A percentile compares a stretch with the other conserved stretches of the same genome.
phyloP scores from a whole-genome alignment of 2,113 vertebrate species.

The Rhegmatorhina hoffmannsi region DNA sequence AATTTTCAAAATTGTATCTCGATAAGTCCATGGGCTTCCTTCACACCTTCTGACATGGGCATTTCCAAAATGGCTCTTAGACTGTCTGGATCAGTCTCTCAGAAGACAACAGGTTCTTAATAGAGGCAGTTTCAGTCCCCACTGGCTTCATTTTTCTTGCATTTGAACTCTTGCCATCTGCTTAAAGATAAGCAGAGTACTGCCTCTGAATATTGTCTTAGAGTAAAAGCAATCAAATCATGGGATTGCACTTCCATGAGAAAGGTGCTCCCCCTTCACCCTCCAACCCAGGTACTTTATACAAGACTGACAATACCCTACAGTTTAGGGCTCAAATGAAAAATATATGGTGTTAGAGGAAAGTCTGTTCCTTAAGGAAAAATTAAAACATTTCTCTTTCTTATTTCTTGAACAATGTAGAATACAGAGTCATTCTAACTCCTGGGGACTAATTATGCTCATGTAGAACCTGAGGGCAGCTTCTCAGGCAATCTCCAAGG shows the following conservation, averaged over 20 bases:
- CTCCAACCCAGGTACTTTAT: not conserved
- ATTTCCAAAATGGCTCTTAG: not conserved
- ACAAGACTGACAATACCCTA: not conserved
- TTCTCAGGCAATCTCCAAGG: not conserved
- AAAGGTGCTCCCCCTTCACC: not conserved
- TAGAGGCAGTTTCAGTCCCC: not conserved
- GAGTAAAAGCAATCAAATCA: not conserved
- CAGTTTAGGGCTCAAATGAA: not conserved
- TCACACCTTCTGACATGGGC: not conserved
- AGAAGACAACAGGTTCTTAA: not conserved
- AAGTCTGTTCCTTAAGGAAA: not conserved
- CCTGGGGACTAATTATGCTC: not conserved
- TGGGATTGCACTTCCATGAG: not conserved
- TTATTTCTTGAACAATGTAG: not conserved
- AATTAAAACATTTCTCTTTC: not conserved
- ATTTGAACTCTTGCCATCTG: not conserved
- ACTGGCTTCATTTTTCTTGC: not conserved
- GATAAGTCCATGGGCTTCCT: not conserved
- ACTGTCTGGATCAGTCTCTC: not conserved
- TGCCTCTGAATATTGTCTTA: not conserved
- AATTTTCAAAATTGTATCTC: not conserved
- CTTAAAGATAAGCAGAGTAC: not conserved
- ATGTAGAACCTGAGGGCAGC: not conserved
- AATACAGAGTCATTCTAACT: not conserved
- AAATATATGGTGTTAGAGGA: accelerated